Conservation (phyloP, 53 echinoderm and acorn worm genomes). For the Astropecten irregularis region DNA sequence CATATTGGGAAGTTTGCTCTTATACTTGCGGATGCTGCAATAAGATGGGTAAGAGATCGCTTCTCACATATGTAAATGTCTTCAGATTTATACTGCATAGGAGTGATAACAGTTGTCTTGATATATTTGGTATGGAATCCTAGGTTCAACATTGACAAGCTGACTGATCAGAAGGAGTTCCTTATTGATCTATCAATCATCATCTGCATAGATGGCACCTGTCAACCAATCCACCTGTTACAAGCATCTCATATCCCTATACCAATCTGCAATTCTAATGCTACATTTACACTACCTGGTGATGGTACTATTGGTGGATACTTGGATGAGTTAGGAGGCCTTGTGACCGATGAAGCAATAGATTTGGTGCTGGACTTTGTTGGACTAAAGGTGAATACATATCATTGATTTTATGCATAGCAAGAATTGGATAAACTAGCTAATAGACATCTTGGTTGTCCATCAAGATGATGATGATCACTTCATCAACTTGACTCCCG, state of each 20-base stretch:
- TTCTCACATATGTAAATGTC: no score
- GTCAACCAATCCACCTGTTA: slow-evolving; percentile 13
- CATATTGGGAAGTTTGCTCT: no score
- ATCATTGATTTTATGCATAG: no score
- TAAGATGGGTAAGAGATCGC: no score
- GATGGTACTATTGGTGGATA: slow-evolving; percentile 34
- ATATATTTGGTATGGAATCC: neutral
- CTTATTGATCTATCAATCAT: slow-evolving; percentile 12
- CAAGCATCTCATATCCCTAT: slow-evolving; percentile 24
- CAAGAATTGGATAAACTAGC: no score
- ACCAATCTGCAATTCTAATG: slow-evolving; percentile 31
- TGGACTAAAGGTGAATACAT: slow-evolving; percentile 40
- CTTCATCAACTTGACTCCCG: no score
- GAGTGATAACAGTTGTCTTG: neutral
- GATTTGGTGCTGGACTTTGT: slow-evolving; percentile 27
- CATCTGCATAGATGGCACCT: slow-evolving; percentile 34
- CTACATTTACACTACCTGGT: slow-evolving; percentile 29
- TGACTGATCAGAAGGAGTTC: slow-evolving; percentile 22
- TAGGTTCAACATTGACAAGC: slow-evolving; percentile 13
- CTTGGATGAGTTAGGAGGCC: neutral
- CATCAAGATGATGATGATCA: no score
- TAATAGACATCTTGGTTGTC: no score
- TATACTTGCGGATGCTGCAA: no score
- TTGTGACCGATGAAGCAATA: slow-evolving; percentile 3
- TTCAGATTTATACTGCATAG: no score